Evolutionary conservation across 2,888 invertebrate species (phyloP).

Genomic region (Galeruca laticollis): DNA sequence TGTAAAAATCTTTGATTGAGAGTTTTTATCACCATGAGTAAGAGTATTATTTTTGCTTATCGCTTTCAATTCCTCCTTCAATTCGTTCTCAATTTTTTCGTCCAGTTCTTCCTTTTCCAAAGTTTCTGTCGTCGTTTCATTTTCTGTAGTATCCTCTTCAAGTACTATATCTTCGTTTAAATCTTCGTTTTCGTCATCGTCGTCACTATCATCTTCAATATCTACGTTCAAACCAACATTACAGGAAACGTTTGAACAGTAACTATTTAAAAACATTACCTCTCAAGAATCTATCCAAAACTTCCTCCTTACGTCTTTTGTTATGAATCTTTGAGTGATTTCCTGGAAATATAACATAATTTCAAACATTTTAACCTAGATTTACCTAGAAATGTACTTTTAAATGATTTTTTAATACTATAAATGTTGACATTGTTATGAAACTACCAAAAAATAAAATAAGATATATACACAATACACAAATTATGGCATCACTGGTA

Average conservation of each 20-base stretch:
- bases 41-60: constrained; percentile 22
- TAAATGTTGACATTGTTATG: no score
- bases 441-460: no score
- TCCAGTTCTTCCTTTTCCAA: constrained; percentile 35
- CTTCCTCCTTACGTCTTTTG: no score
- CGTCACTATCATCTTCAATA: constrained; percentile 34
- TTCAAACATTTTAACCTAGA: no score
- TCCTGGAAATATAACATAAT: no score
- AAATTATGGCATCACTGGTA: no score
- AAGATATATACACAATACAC: no score
- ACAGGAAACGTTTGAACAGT: no score
- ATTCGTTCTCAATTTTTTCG: constrained; percentile 24
- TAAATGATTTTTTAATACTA: no score
- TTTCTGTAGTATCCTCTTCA: constrained; percentile 38
- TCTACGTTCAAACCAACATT: not conserved
- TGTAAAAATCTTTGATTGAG: not conserved
- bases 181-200: constrained; percentile 39
- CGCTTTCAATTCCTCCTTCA: not conserved
- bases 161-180: constrained; percentile 40
- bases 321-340: no score
- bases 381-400: no score
- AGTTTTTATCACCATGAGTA: not conserved
- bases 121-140: constrained; percentile 27
- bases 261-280: no score
- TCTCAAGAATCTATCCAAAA: constrained; percentile 3